These are phyloP conservation scores for Aphaenogaster ashmeadi DNA, from an alignment of 1,140 invertebrate genomes.

Conservation along the genomic window DNA sequence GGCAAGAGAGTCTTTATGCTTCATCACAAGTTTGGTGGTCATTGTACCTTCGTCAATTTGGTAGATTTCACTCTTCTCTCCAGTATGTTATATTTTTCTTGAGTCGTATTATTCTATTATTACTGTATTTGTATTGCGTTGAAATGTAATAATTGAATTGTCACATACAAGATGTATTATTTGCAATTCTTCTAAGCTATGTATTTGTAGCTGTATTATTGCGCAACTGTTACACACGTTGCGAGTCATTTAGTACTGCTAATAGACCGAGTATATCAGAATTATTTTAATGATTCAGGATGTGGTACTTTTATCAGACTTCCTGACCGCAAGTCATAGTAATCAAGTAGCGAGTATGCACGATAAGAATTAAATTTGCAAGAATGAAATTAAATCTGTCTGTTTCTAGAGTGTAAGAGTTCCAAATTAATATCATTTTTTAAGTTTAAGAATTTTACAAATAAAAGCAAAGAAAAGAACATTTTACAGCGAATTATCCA, in stretches of 20 bases:
- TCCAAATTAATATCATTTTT: slow-evolving; percentile 10
- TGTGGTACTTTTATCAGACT: slow-evolving; percentile 78
- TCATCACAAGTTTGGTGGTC: slow-evolving; percentile 34
- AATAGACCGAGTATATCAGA: neutral
- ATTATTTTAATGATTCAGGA: slow-evolving; percentile 61
- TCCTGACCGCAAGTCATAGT: slow-evolving; percentile 61
- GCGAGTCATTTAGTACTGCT: neutral
- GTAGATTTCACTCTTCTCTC: neutral
- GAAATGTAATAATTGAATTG: neutral
- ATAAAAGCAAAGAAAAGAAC: neutral
- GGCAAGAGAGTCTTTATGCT: slow-evolving; percentile 52
- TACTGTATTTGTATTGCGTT: neutral
- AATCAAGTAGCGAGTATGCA: slow-evolving; percentile 23
- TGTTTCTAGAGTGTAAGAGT: neutral
- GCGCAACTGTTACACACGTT: neutral
- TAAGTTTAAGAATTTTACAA: neutral
- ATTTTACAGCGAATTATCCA: neutral
- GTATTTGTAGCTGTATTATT: neutral
- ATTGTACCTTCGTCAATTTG: slow-evolving; percentile 23
- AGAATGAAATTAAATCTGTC: neutral
- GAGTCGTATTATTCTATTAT: neutral
- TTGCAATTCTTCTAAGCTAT: neutral
- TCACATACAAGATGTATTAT: neutral
- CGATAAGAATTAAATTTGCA: slow-evolving; percentile 9
- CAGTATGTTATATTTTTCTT: neutral